Conservation (phyloP, 2,113 vertebrate species). For the Turdus rufiventris region DNA sequence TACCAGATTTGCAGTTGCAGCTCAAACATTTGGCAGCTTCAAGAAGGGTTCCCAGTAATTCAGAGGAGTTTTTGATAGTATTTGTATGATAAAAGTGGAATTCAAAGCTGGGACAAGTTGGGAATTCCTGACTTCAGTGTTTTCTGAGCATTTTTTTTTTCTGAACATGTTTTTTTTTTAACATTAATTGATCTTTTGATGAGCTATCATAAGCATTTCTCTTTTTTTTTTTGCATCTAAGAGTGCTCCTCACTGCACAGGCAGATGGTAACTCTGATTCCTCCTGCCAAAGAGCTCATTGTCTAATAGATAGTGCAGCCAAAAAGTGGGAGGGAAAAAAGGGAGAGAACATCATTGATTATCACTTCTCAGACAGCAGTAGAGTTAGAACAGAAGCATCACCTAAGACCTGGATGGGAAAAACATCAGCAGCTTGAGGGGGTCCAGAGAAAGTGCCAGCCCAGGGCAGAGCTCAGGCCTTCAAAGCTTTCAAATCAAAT, state of each 20-base stretch:
- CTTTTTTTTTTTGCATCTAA: not conserved
- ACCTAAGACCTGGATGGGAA: not conserved
- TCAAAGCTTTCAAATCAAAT: not conserved
- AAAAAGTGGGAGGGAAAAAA: not conserved
- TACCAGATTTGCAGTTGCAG: not conserved
- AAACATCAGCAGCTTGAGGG: not conserved
- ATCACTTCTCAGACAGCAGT: not conserved
- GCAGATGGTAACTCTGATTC: not conserved
- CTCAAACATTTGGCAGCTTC: not conserved
- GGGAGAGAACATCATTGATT: not conserved
- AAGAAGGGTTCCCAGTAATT: not conserved
- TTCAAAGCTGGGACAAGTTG: not conserved
- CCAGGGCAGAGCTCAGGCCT: not conserved
- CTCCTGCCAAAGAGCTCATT: not conserved
- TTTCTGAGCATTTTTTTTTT: not conserved
- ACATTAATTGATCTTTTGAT: not conserved
- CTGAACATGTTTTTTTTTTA: not conserved
- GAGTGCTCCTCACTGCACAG: not conserved
- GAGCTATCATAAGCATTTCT: not conserved
- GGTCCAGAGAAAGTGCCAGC: not conserved
- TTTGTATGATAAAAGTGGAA: not conserved
- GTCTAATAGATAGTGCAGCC: not conserved
- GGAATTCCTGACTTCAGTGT: not conserved
- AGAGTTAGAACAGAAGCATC: not conserved
- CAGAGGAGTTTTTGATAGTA: not conserved